Evolutionary conservation across 2,797 vertebrate species (phyloP), one percentile per base, ranked within the genome.

Genomic region (Cirrhinus mrigala): DNA sequence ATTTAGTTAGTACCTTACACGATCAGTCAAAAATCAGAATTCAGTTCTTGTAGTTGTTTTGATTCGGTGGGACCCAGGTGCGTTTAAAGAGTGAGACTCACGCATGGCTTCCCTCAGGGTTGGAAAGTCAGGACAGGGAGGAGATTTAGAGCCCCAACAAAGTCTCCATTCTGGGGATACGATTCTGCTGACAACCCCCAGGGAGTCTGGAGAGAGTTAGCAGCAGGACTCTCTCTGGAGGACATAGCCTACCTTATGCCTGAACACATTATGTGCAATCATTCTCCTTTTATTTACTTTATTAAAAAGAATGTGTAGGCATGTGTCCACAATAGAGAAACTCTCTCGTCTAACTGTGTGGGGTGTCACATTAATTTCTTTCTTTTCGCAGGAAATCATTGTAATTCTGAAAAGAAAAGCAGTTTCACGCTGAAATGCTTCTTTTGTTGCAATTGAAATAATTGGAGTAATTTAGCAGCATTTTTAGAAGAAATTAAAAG

Each of bases 401-500:
- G 71, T 79, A 68, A 74, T 87, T 78, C 40, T 6, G 50, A 76
- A 62, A 76, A 82, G 74, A 64, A 44, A 24, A 87, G 70, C 37
- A 58, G 29, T 50, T 87, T 58, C 40, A 33, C 62, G 2, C 62
- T 71, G 68, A 86, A 87, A 77, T 52, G 14, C 37, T 64, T 27
- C 48, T 60, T 79, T 87, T 87, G 64, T 83, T 87, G 60, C 62
- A 46, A 82, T 69, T 81, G 48, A 62, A 79, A 69, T 73, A 84
- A 86, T 79, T 78, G 82, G 79, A 83, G 56, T 88, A 79, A 88
- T 83, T 85, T 88, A 77, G 87, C 80, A 70, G 37, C 2, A 44
- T 74, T 60, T 85, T 86, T 88, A 80, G 64, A 76, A 60, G 68
- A 88, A 83, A 85, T 88, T 81, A 81, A 88, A 88, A 89, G 71